These are phyloP conservation scores for Epistrophella euchroma DNA, from an alignment of 2,888 invertebrate genomes.

Conservation along the genomic window DNA sequence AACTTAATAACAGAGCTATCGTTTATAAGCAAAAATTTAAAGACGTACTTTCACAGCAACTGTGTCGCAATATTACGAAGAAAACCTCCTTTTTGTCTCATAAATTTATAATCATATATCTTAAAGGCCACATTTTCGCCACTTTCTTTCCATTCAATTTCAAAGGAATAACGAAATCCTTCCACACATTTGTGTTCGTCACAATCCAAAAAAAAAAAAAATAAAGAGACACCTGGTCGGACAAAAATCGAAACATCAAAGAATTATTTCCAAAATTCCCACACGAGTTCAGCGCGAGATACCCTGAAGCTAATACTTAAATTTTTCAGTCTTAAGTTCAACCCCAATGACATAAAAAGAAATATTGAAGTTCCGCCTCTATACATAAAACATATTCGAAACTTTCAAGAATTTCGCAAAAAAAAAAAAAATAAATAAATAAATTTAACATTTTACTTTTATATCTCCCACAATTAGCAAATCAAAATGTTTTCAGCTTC, in stretches of 20 bases:
- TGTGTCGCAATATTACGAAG: too few relatives aligned
- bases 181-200: conserved; percentile 19
- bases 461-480: conserved; percentile 61
- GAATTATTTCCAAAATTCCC: conserved; percentile 11
- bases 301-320: conserved; percentile 32
- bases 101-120: not conserved
- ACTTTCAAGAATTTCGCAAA: conserved; percentile 8
- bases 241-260: not conserved
- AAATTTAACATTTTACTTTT: conserved; percentile 4
- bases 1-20: too few relatives aligned
- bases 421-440: not conserved
- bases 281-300: conserved; percentile 50
- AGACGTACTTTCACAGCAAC: too few relatives aligned
- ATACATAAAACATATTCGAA: conserved; percentile 12
- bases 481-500: conserved; percentile 68
- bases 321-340: not conserved
- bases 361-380: conserved; percentile 19
- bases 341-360: conserved; percentile 32
- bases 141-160: conserved; percentile 10
- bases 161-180: not conserved
- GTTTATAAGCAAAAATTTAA: too few relatives aligned
- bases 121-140: conserved; percentile 19
- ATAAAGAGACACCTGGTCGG: conserved; percentile 33
- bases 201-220: conserved; percentile 30
- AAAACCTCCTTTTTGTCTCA: not conserved